Evolutionary conservation across 2,113 vertebrate species (phyloP).

Genomic region (Aspidoscelis tigris): DNA sequence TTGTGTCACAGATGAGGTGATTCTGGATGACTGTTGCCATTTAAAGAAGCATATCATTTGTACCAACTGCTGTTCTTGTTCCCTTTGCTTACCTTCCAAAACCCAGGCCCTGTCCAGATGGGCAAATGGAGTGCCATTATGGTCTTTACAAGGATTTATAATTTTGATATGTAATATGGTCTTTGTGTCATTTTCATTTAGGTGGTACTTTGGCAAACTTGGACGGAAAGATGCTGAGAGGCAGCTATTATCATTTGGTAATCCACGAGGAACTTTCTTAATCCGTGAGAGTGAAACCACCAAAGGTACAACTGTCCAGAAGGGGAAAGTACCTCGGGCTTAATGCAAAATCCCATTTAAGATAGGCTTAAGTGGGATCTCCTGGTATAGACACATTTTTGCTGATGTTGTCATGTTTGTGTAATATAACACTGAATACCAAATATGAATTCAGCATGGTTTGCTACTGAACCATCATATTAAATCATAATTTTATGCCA

Average conservation of each 20-base stretch:
- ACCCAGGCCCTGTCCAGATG: no score
- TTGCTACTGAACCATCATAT: conserved; percentile 8
- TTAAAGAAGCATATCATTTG: neutral
- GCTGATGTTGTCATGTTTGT: neutral
- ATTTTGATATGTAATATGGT: neutral
- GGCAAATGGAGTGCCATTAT: no score
- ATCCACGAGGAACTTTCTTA: conserved; percentile 93
- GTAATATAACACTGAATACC: neutral
- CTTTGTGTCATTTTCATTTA: conserved; percentile 51
- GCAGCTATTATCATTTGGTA: conserved; percentile 92
- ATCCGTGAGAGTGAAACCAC: conserved; percentile 98
- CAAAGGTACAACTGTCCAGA: conserved; percentile 82
- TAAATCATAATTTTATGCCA: neutral
- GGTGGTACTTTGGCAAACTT: conserved; percentile 99
- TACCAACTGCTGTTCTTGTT: neutral
- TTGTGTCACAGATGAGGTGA: neutral
- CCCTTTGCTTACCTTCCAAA: neutral
- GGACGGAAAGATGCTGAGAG: conserved; percentile 97
- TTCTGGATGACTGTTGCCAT: neutral
- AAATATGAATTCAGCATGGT: neutral
- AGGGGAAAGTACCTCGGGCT: neutral
- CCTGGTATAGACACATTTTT: conserved; percentile 16
- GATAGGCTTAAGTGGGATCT: conserved; percentile 7
- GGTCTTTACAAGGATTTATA: no score
- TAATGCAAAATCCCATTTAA: neutral